These are phyloP conservation scores for Drosophila merina DNA, from an alignment of 2,888 invertebrate species.

Conservation along the genomic window DNA sequence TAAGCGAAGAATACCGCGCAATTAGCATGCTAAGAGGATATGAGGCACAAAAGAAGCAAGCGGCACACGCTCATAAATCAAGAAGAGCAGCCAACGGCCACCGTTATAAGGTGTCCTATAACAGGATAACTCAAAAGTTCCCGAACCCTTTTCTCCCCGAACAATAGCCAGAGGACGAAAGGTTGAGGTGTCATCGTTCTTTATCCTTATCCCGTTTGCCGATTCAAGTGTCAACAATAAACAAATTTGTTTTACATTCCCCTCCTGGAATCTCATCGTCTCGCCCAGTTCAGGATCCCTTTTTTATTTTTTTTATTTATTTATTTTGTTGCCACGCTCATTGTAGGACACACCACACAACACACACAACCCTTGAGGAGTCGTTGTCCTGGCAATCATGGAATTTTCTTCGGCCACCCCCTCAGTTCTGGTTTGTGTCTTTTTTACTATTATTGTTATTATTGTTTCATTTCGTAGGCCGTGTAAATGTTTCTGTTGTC, in stretches of 20 bases:
- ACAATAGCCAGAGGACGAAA: constrained; percentile 61
- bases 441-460: constrained; percentile 51
- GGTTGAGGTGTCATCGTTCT: constrained; percentile 70
- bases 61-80: constrained; percentile 36
- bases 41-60: constrained; percentile 54
- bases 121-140: constrained; percentile 40
- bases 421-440: constrained; percentile 12
- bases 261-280: constrained; percentile 25
- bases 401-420: constrained; percentile 30
- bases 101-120: constrained; percentile 71
- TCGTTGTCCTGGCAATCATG: constrained; percentile 39
- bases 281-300: constrained; percentile 25
- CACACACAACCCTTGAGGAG: constrained; percentile 67
- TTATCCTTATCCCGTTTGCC: constrained; percentile 46
- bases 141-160: constrained; percentile 14
- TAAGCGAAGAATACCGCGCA: constrained; percentile 62
- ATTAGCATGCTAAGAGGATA: constrained; percentile 68
- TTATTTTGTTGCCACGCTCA: constrained; percentile 42
- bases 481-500: constrained; percentile 55
- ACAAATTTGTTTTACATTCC: constrained; percentile 75
- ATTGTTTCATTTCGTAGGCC: constrained; percentile 50
- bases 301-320: constrained; percentile 31
- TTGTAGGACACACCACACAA: constrained; percentile 53
- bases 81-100: constrained; percentile 38
- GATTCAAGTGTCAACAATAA: constrained; percentile 65